Evolutionary conservation across 2,113 vertebrate species (phyloP), one percentile per base, ranked within the genome.

Genomic region (Ctenomys sociabilis): DNA sequence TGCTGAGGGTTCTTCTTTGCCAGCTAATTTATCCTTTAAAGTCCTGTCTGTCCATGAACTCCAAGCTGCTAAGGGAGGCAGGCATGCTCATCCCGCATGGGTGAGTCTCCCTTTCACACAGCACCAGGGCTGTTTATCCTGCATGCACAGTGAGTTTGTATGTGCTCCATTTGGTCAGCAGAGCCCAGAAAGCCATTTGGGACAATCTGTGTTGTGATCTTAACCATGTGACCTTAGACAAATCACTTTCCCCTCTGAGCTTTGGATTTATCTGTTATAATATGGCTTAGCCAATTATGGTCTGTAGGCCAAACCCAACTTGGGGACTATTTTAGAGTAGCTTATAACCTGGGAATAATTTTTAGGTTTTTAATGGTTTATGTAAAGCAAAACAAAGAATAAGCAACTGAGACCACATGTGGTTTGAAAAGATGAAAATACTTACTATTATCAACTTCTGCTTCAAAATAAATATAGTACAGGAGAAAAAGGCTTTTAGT

Each of bases 391-490:
- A 24, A 30, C 12, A 35, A 59, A 73, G 22, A 73, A 81, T 7
- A 45, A 1, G 16, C 10, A 73, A 81, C 40, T 68, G 43, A 94
- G 68, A 91, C 19, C 4, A 32, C 6, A 6, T 11, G 8, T 72
- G 40, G 32, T 13, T 35, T 32, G 30, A 5, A 24, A 68, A 85
- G 37, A 26, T 32, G 66, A 37, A 87, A 21, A 17, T n/a, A n/a
- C 57, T 89, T 84, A 52, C 19, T 72, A 30, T 61, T 49, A 12
- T 43, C 24, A 17, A 45, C 12, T 7, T 1, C 4, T 49, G 5
- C 28, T 83, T 11, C 54, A 82, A 93, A 90, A 89, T 30, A 16
- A 96, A 94, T 63, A 75, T 13, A 52, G 82, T 13, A 97, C 89
- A 59, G 7, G 13, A 61, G 24, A 37, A n/a, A 54, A 92, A 26